Evolutionary conservation across 2,888 invertebrate genomes (phyloP), one percentile per base, ranked within the genome.

Genomic region (Dryocosmus kuriphilus): DNA sequence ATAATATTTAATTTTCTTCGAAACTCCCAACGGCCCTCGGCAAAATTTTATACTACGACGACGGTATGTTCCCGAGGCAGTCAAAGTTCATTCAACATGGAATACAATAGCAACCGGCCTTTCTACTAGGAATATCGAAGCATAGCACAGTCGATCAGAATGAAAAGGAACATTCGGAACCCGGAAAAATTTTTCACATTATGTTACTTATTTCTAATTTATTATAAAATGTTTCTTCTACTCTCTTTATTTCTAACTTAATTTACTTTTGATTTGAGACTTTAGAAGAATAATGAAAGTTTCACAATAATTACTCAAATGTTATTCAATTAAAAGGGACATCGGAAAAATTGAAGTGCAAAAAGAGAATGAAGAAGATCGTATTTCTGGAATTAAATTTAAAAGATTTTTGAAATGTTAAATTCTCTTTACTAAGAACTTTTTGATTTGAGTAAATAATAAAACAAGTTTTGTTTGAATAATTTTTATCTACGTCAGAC

Each of bases 1-100:
- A 71, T 71, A 71, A 71, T 71, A 71, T 71, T 71, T 71, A 71
- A 71, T 71, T 71, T 71, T 51, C 67, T 51, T 71, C 9, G 22
- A 71, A 46, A 71, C 46, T 71, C 46, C 46, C 46, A 51, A 51
- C 27, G 46, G 46, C 41, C 41, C 46, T 9, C 46, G 16, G 67
- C 46, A 71, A 19, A 71, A 71, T 71, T 71, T 51, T 71, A 46
- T 51, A 71, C 67, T 24, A 2, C 35, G 67, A 51, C 27, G 67
- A 30, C 46, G 30, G 30, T 46, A 46, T 27, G 27, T 46, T 71
- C 67, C 67, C 67, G 67, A 71, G 67, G 67, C 27, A 71, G 46
- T 71, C 46, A 30, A 41, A 65, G 38, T 46, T 71, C 19, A 71
- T 51, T 51, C 51, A 16, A 51, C 19, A 71, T 24, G 41, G 67